phyloP scores from a whole-genome alignment of 2,113 vertebrate genomes.

The Myocastor coypus region DNA sequence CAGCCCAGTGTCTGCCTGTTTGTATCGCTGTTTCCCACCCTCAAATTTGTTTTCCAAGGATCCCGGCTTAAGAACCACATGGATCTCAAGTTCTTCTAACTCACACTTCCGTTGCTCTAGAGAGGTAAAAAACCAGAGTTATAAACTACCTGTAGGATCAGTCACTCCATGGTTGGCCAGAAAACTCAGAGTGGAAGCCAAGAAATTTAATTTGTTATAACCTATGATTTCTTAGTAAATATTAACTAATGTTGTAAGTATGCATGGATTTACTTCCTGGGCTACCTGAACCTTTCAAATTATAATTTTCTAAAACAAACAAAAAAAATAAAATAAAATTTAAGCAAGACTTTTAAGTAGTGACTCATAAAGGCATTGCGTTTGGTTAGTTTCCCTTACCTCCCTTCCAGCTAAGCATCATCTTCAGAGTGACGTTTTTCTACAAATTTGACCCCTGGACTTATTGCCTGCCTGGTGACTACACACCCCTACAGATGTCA shows the following conservation, averaged over 20 bases:
- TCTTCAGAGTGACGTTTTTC: slow-evolving; percentile 61
- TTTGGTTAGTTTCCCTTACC: slow-evolving; percentile 50
- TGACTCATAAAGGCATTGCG: slow-evolving; percentile 63
- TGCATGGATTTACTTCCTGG: slow-evolving; percentile 66
- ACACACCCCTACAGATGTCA: slow-evolving; percentile 15
- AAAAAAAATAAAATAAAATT: slow-evolving; percentile 54
- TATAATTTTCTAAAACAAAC: slow-evolving; percentile 67
- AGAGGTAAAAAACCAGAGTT: slow-evolving; percentile 26
- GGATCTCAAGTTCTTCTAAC: not conserved
- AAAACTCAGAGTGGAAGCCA: slow-evolving; percentile 69
- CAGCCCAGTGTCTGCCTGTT: slow-evolving; percentile 50
- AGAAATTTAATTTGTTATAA: slow-evolving; percentile 80
- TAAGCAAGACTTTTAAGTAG: slow-evolving; percentile 43
- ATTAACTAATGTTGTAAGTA: slow-evolving; percentile 77
- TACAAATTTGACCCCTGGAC: slow-evolving; percentile 21
- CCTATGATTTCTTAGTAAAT: slow-evolving; percentile 77
- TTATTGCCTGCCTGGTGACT: not conserved
- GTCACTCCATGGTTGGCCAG: slow-evolving; percentile 56
- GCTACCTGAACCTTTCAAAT: slow-evolving; percentile 76
- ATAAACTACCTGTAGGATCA: slow-evolving; percentile 78
- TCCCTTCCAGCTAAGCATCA: not conserved
- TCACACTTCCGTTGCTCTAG: slow-evolving; percentile 60
- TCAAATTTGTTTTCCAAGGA: slow-evolving; percentile 55
- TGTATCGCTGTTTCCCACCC: not conserved
- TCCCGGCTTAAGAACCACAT: slow-evolving; percentile 43